These are phyloP conservation scores for Trichomycterus rosablanca DNA, from an alignment of 2,113 vertebrate species.

Conservation along the genomic window DNA sequence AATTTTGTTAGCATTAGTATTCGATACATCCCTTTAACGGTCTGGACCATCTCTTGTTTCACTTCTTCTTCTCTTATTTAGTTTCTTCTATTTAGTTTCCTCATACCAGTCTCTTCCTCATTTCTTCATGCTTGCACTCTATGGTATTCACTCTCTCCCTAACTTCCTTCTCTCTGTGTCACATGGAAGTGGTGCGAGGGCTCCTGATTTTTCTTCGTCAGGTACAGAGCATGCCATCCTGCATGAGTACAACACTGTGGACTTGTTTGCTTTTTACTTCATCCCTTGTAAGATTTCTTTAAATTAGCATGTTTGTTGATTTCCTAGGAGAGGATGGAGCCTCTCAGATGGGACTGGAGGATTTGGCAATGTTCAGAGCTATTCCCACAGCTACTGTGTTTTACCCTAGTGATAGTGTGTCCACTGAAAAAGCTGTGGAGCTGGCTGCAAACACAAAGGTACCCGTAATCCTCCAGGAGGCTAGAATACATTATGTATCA, in stretches of 20 bases:
- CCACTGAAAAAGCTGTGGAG: constrained; percentile 91
- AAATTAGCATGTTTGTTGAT: constrained; percentile 2
- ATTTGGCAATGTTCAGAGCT: constrained; percentile 83
- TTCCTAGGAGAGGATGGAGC: constrained; percentile 87
- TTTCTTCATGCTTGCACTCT: constrained; percentile 23
- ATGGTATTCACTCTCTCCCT: constrained; percentile 37
- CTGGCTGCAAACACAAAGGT: constrained; percentile 89
- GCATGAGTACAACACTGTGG: neutral
- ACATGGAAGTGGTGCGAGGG: constrained; percentile 9
- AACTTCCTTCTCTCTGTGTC: constrained; percentile 57
- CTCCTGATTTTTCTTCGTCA: constrained; percentile 54
- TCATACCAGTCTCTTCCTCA: constrained; percentile 44
- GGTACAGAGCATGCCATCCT: constrained; percentile 63
- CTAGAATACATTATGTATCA: too few relatives aligned
- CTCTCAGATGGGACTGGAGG: constrained; percentile 91
- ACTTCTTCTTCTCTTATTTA: constrained; percentile 34
- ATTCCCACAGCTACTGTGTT: constrained; percentile 85
- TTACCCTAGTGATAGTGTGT: constrained; percentile 86
- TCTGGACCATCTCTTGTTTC: neutral
- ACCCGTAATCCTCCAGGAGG: neutral
- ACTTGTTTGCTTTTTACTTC: constrained; percentile 24
- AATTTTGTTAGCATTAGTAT: too few relatives aligned
- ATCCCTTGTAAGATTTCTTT: too few relatives aligned
- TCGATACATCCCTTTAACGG: too few relatives aligned
- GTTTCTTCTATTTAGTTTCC: constrained; percentile 31